A percentile compares a stretch with the other conserved stretches of the same genome.
Conservation (phyloP, 2,797 vertebrate genomes). For the Myripristis murdjan region DNA sequence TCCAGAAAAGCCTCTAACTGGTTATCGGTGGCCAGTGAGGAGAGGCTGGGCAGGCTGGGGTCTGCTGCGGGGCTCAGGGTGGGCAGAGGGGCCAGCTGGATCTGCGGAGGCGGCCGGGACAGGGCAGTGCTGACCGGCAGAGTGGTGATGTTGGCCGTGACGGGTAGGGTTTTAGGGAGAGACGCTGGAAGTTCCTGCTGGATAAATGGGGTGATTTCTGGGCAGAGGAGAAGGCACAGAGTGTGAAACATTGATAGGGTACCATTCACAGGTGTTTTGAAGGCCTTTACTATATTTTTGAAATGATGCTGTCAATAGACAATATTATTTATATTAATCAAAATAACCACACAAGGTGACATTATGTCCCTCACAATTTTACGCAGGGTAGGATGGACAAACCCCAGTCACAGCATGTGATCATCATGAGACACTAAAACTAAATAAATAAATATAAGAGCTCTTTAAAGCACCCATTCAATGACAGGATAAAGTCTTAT, state of each 20-base stretch:
- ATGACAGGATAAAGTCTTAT: no score
- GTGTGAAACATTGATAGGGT: no score
- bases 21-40: slow-evolving; percentile 90
- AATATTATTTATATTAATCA: no score
- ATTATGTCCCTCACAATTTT: no score
- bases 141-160: slow-evolving; percentile 95
- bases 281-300: no score
- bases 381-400: no score
- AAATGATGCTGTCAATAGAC: no score
- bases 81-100: slow-evolving; percentile 91
- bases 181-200: slow-evolving; percentile 90
- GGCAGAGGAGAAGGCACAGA: neutral
- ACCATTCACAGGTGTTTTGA: neutral
- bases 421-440: no score
- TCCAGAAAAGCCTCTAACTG: slow-evolving; percentile 97
- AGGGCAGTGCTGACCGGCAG: slow-evolving; percentile 93
- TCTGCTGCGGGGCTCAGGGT: slow-evolving; percentile 68
- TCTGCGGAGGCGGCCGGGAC: slow-evolving; percentile 91
- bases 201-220: slow-evolving; percentile 96
- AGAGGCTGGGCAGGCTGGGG: slow-evolving; percentile 85
- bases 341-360: no score
- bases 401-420: no score
- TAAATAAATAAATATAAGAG: no score
- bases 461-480: no score
- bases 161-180: slow-evolving; percentile 89